These are phyloP conservation scores for Pogona vitticeps DNA, from an alignment of 2,113 vertebrate species.

Conservation along the genomic window DNA sequence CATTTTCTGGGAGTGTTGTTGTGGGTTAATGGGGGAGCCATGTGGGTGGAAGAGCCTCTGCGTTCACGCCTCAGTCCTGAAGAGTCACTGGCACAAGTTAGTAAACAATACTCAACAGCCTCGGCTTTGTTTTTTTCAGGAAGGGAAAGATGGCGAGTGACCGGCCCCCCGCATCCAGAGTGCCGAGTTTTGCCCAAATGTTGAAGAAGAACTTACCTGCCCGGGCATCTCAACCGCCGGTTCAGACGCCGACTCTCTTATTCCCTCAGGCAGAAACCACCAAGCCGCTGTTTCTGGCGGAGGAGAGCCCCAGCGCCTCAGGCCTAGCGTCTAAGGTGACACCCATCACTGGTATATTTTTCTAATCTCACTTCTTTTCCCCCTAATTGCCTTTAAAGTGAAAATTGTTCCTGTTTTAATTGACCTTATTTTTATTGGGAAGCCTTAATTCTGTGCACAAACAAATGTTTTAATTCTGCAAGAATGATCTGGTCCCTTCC, in stretches of 20 bases:
- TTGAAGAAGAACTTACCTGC: conserved; percentile 51
- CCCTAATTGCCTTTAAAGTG: not conserved
- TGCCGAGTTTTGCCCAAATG: conserved; percentile 48
- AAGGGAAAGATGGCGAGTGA: conserved; percentile 48
- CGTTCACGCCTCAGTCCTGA: too few species aligned
- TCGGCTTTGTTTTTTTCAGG: not conserved
- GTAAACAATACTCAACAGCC: too few species aligned
- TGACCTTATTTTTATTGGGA: too few species aligned
- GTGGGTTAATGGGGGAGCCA: too few species aligned
- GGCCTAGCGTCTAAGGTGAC: conserved; percentile 33
- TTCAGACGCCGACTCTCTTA: rapidly evolving
- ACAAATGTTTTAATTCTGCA: too few species aligned
- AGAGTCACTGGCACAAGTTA: too few species aligned
- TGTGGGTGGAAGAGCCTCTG: too few species aligned
- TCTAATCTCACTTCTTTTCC: not conserved
- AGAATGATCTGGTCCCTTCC: too few species aligned
- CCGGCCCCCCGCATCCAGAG: conserved; percentile 47
- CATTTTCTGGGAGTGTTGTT: too few species aligned
- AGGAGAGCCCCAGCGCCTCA: not conserved
- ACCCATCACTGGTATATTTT: conserved; percentile 62
- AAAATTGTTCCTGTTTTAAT: too few species aligned
- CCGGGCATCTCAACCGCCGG: rapidly evolving
- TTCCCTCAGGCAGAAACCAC: not conserved
- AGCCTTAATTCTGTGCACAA: too few species aligned
- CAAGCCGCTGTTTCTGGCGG: not conserved